Percentiles rank a stretch among this genome's conserved stretches.
phyloP scores from a whole-genome alignment of 2,888 invertebrate genomes.

The Heliconius aoede region DNA sequence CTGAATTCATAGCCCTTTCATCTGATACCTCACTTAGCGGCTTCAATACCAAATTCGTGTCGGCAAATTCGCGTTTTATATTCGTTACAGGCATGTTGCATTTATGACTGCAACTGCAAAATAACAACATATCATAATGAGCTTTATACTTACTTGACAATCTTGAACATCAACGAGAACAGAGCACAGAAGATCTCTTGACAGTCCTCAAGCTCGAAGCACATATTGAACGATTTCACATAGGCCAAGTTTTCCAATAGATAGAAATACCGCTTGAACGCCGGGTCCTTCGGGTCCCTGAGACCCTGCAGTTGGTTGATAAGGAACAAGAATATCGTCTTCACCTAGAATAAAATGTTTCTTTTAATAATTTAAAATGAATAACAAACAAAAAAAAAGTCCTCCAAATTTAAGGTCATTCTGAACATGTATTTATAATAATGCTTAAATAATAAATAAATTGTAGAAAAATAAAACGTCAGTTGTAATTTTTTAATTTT shows the following conservation, averaged over 20 bases:
- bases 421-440: background rate
- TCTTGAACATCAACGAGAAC: slow-evolving; percentile 96
- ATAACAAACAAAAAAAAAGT: background rate
- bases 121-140: background rate
- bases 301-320: slow-evolving; percentile 96
- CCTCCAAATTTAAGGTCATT: background rate
- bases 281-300: slow-evolving; percentile 97
- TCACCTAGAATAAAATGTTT: slow-evolving; percentile 63
- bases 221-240: slow-evolving; percentile 99
- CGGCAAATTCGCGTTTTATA: no score
- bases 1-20: no score
- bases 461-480: background rate
- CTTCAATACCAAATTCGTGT: no score
- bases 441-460: background rate
- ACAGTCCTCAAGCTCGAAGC: slow-evolving; percentile 98
- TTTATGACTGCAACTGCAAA: background rate
- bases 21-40: no score
- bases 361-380: background rate
- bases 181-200: slow-evolving; percentile 98
- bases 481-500: background rate
- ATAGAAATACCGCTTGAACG: slow-evolving; percentile 98
- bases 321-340: slow-evolving; percentile 96
- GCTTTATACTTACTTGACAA: slow-evolving; percentile 92
- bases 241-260: slow-evolving; percentile 97
- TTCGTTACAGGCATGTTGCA: no score